Conservation (phyloP, 2,797 vertebrate species). For the Pitangus sulphuratus region DNA sequence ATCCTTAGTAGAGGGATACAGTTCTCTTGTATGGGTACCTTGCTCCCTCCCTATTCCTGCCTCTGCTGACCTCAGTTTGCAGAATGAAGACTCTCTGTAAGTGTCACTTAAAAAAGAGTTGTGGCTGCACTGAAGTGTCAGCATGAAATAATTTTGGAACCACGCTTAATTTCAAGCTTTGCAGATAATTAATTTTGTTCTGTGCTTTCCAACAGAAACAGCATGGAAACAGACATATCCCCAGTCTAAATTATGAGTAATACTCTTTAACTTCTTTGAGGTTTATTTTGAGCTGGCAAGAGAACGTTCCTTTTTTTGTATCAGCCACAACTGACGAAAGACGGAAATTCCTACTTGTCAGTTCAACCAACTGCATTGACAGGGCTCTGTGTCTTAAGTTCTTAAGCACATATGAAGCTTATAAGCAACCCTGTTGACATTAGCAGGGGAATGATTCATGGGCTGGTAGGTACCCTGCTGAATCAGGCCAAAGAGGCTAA, state of each 20-base stretch:
- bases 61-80: background rate
- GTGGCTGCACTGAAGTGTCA: background rate
- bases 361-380: background rate
- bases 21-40: background rate
- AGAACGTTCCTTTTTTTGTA: background rate
- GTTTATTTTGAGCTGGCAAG: slow-evolving; percentile 19
- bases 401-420: background rate
- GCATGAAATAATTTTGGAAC: background rate
- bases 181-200: background rate
- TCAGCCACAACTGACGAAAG: background rate
- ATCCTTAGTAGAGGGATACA: background rate
- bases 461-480: background rate
- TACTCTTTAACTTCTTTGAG: slow-evolving; percentile 10
- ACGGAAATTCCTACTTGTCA: background rate
- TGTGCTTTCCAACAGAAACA: background rate
- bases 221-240: background rate
- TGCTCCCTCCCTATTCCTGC: background rate
- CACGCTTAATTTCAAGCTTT: background rate
- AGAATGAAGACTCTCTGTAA: background rate
- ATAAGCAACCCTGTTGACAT: background rate
- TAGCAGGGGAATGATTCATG: background rate
- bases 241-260: slow-evolving; percentile 27
- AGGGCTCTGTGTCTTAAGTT: background rate
- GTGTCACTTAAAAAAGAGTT: background rate
- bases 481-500: slow-evolving; percentile 17